A percentile compares a stretch with the other conserved stretches of the same genome.
Conservation (phyloP, 2,888 invertebrate species). For the Branchipolynoe longqiensis region DNA sequence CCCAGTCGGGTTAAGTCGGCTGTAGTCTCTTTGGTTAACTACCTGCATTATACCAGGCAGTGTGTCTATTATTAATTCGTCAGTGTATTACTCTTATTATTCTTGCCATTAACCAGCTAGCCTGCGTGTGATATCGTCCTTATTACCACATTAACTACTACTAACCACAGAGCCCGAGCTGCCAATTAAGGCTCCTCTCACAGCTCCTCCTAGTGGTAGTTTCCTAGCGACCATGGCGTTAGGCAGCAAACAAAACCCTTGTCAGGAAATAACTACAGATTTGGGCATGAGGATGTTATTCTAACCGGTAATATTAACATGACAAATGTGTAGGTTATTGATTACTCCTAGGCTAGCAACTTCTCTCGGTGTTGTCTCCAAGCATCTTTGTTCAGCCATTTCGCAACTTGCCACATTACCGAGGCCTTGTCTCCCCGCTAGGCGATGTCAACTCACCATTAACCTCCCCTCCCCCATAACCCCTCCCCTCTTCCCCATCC, state of each 20-base stretch:
- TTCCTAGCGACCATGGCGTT: no score
- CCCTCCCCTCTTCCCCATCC: neutral
- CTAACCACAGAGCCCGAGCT: no score
- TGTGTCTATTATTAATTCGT: no score
- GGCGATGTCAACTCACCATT: neutral
- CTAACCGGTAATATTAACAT: conserved; percentile 5
- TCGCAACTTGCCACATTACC: neutral
- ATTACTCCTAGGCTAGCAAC: conserved; percentile 21
- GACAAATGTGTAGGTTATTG: conserved; percentile 37
- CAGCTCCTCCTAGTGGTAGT: no score
- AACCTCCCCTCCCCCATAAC: neutral
- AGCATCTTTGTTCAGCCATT: neutral
- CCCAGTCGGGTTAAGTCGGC: no score
- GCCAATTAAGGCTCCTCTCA: no score
- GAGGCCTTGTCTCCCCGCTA: neutral
- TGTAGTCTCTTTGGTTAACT: no score
- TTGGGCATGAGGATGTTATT: conserved; percentile 38
- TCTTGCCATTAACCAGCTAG: conserved; percentile 28
- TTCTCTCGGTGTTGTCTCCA: conserved; percentile 7
- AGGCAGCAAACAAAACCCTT: no score
- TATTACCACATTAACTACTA: no score
- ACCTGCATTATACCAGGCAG: no score
- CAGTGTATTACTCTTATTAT: no score
- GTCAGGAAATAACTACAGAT: conserved; percentile 23
- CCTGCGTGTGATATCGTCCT: no score